Evolutionary conservation across 1,140 invertebrate genomes (phyloP), one percentile per base, ranked within the genome.

Genomic region (Capitella teleta): DNA sequence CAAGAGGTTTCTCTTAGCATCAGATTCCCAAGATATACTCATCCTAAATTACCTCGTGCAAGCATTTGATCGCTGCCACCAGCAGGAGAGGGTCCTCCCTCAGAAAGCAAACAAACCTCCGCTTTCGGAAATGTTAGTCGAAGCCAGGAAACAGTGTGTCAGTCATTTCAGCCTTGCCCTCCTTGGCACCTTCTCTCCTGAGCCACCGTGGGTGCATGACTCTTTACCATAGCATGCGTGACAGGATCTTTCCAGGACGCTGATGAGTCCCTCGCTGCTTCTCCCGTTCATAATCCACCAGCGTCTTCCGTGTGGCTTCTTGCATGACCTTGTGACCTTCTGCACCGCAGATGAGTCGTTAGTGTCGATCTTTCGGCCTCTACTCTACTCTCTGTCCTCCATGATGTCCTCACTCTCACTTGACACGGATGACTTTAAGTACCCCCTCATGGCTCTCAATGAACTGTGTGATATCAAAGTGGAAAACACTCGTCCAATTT

Each of bases 381-480:
- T 89, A 21, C 51, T 89, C 1, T 79, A 84, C 61, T 78, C 79
- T 6, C 62, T 87, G 6, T 81, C 80, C 58, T 66, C 78, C 18
- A 74, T 77, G 4, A 85, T 86, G 78, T 78, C 80, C 52, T 73
- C 75, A 4, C 77, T 80, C n/a, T 82, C 79, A 45, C 73, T 86
- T 50, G 78, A 84, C n/a, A 79, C 77, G 1, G 81, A 83, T 49
- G 77, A 79, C 24, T 84, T 84, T 60, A 76, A 80, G 43, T 75
- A 79, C 53, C 83, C 84, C 19, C 75, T 86, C 5, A 68, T 75
- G 56, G 74, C 74, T 5, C 64, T 88, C 24, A 75, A 77, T 48
- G 82, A 86, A 58, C 67, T 89, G 14, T 78, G 83, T 55, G 82
- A 85, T 44, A 81, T 88, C 36, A 76, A 80, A 49, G 77, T 76